These are phyloP conservation scores for Drymonia ruficornis DNA, from an alignment of 2,888 invertebrate genomes.

Conservation along the genomic window DNA sequence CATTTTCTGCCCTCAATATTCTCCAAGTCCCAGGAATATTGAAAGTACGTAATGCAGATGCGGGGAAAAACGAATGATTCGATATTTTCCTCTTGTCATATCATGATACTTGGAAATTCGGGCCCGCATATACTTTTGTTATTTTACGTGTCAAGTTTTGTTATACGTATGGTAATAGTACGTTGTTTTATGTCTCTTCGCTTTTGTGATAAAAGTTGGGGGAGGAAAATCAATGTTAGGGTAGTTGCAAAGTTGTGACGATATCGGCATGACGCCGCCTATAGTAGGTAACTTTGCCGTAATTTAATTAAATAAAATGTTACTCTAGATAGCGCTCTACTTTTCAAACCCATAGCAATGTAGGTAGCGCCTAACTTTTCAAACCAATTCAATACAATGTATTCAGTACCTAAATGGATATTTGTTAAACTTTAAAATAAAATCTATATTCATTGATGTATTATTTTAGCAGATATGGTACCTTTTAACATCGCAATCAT, in stretches of 20 bases:
- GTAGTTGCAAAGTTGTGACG: not conserved
- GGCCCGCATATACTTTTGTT: not conserved
- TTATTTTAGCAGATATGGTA: no score
- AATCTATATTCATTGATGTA: no score
- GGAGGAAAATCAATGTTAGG: not conserved
- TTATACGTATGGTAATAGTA: conserved; percentile 4
- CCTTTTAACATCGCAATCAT: no score
- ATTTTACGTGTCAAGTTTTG: conserved; percentile 6
- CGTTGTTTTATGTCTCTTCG: conserved; percentile 3
- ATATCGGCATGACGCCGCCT: not conserved
- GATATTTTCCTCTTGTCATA: conserved; percentile 23
- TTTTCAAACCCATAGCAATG: no score
- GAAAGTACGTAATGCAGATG: conserved; percentile 21
- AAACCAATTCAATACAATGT: no score
- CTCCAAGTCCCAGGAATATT: conserved; percentile 28
- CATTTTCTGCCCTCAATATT: conserved; percentile 46
- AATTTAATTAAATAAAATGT: not conserved
- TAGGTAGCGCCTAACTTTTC: no score
- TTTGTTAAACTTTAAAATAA: no score
- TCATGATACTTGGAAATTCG: conserved; percentile 1
- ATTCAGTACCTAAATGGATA: no score
- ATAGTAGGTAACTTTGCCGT: no score
- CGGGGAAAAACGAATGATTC: conserved; percentile 31
- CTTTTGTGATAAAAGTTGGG: not conserved
- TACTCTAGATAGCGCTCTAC: no score